A percentile compares a stretch with the other conserved stretches of the same genome.
phyloP scores from a whole-genome alignment of 2,888 invertebrate species.

The Willowsia nigromaculata region DNA sequence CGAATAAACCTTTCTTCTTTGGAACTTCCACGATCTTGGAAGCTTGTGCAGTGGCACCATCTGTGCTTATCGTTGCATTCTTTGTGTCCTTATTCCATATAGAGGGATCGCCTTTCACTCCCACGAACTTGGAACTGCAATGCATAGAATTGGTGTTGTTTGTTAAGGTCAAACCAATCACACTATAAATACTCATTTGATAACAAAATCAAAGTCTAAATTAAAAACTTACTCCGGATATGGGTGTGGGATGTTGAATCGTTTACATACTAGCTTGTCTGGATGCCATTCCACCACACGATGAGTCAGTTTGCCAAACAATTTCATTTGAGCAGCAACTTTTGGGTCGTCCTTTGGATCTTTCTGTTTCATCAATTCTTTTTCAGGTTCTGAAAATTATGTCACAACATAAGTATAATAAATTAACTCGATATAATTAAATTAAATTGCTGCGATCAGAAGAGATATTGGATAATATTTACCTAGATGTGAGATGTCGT shows the following conservation, averaged over 20 bases:
- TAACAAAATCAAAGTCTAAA: too few relatives aligned
- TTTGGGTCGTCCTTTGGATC: slow-evolving; percentile 82
- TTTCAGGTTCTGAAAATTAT: slow-evolving; percentile 75
- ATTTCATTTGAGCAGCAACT: slow-evolving; percentile 87
- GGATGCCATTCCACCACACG: slow-evolving; percentile 89
- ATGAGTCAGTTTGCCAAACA: slow-evolving; percentile 89
- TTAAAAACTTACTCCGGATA: slow-evolving; percentile 84
- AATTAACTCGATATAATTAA: too few relatives aligned
- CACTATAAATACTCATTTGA: too few relatives aligned
- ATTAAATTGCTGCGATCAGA: too few relatives aligned
- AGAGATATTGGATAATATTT: too few relatives aligned
- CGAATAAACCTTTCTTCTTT: slow-evolving; percentile 77
- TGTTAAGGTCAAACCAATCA: too few relatives aligned
- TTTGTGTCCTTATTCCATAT: neutral
- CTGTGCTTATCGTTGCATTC: too few relatives aligned
- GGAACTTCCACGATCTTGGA: neutral
- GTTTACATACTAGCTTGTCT: slow-evolving; percentile 89
- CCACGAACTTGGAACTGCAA: slow-evolving; percentile 77
- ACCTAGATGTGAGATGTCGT: slow-evolving; percentile 80
- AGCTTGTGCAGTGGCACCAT: neutral
- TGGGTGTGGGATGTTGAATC: slow-evolving; percentile 96
- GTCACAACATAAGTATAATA: too few relatives aligned
- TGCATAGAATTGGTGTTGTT: too few relatives aligned
- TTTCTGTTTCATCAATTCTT: slow-evolving; percentile 79
- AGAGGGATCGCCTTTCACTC: slow-evolving; percentile 60